Evolutionary conservation across 2,888 invertebrate species (phyloP), one percentile per base, ranked within the genome.

Genomic region (Pseudococcus jackbeardsleyi): DNA sequence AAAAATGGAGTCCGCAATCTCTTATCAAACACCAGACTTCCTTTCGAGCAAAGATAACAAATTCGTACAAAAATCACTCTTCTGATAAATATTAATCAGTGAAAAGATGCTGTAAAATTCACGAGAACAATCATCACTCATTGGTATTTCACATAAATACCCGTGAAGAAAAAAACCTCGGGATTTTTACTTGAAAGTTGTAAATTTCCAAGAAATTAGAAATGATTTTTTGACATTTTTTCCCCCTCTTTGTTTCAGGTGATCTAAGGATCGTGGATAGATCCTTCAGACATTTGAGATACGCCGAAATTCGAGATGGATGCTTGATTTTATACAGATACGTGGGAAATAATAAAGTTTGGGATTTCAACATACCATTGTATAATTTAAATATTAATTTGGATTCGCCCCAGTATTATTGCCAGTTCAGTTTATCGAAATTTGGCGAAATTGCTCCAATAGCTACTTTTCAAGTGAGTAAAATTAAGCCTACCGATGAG

Each of bases 261-360:
- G 89, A 89, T 85, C 86, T 89, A 42, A 88, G 86, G 26, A 84
- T 89, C 33, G 89, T 89, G 54, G 89, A 89, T 4, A 86, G 86
- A 39, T 89, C 88, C 15, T 86, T 86, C 17, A 84, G 86, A 26
- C 89, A 89, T 85, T 88, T 89, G 15, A 89, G 89, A 89, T 89
- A 88, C 64, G 89, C 88, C n/a, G 89, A 89, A 87, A 89, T 89
- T 48, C 86, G 89, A n/a, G 89, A 89, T 39, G 89, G 89, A n/a
- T 85, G 88, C 54, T 84, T 89, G n/a, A 22, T 89, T 15, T 82
- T 89, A 33, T 89, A 89, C 82, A 85, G 89, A 12, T 88, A 89
- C 19, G 68, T 54, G 17, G 86, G 82, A n/a, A 84, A 79, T 48
- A 50, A 59, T 11, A 89, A 85, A 85, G 84, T 86, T 7, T 86